Base-by-base conservation (phyloP, 1,140 invertebrate species). In the Leptinotarsa lineolata region DNA sequence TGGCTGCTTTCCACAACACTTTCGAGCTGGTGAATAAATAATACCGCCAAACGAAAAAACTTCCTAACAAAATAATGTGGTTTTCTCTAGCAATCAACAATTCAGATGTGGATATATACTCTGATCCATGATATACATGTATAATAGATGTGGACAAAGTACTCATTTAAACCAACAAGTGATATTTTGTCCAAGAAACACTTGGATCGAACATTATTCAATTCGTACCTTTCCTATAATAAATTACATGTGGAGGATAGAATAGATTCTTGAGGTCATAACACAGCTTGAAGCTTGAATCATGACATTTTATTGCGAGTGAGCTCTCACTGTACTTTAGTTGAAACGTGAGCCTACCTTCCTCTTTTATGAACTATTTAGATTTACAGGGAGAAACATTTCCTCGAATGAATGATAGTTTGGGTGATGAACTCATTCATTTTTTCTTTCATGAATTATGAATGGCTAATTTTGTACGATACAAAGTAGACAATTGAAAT, bases 361-460 rank as follows among this genome's bases (percentile, higher is more conserved):
- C 61, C 61, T 64, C 61, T 64, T 64, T 64, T 64, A 64, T 64
- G 61, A 22, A 64, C 61, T 64, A 64, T 64, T 20, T 64, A 18
- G 16, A 20, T 64, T 18, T 21, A 30, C 61, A 22, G 20, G 61
- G 61, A 16, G 24, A 22, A 2, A 64, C 21, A 30, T 54, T 39
- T 39, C 30, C 30, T 30, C 30, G 30, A 11, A 8, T 11, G 30
- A 6, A 39, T 39, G 30, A 11, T 8, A 39, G 30, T 39, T 39
- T 39, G 30, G n/a, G n/a, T n/a, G n/a, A n/a, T n/a, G n/a, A n/a
- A n/a, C n/a, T n/a, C n/a, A n/a, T n/a, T n/a, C n/a, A n/a, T n/a
- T n/a, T n/a, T n/a, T n/a, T n/a, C n/a, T n/a, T n/a, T n/a, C n/a
- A n/a, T n/a, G n/a, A n/a, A n/a, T n/a, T n/a, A n/a, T n/a, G n/a